Percentiles rank a stretch among this genome's conserved stretches.
Evolutionary conservation across 2,888 invertebrate species (phyloP).

Genomic region (Drepanosiphum platanoidis): DNA sequence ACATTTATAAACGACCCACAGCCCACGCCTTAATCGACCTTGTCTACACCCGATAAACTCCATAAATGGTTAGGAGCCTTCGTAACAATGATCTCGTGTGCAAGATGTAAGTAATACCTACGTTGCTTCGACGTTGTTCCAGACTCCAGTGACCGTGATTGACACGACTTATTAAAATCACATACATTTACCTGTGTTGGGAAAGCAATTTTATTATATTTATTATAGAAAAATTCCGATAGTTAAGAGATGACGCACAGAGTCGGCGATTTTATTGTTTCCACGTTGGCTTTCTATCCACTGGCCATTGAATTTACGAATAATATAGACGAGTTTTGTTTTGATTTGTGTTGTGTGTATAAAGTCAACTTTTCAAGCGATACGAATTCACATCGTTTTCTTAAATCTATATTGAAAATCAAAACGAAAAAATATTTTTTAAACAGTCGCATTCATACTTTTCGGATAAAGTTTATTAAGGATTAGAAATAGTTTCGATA

Average conservation of each 20-base stretch:
- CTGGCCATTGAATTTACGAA: no score
- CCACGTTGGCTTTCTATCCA: background rate
- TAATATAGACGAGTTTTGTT: background rate
- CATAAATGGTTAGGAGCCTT: slow-evolving; percentile 60
- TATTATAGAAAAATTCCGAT: background rate
- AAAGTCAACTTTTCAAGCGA: background rate
- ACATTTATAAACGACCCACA: slow-evolving; percentile 46
- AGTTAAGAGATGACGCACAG: background rate
- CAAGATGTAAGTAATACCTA: slow-evolving; percentile 29
- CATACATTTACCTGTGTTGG: background rate
- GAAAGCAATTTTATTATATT: background rate
- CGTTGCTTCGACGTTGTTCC: background rate
- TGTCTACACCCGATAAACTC: slow-evolving; percentile 57
- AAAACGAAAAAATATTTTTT: no score
- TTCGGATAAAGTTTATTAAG: background rate
- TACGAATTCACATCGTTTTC: background rate
- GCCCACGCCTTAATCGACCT: slow-evolving; percentile 59
- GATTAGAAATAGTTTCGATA: background rate
- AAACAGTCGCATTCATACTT: background rate
- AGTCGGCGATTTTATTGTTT: background rate
- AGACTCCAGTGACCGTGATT: background rate
- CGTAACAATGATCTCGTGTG: slow-evolving; percentile 51
- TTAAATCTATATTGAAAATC: background rate
- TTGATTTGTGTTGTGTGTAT: no score
- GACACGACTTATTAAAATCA: background rate